Evolutionary conservation across 2,888 invertebrate genomes (phyloP).

Genomic region (Ligdia adustata): DNA sequence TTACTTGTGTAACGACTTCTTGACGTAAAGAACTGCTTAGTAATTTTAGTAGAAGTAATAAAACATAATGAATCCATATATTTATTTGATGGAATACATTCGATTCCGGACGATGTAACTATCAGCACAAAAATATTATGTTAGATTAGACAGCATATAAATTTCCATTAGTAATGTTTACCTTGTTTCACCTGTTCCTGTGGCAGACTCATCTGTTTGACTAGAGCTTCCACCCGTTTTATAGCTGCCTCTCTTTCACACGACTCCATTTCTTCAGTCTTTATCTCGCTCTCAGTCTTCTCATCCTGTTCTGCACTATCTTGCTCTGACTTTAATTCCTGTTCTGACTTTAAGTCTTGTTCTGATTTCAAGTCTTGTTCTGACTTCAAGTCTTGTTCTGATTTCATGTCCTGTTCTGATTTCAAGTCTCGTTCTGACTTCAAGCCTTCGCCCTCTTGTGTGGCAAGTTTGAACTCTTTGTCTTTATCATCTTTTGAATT

Average conservation of each 20-base stretch:
- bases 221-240: conserved; percentile 86
- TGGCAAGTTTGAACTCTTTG: conserved; percentile 42
- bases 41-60: too few relatives aligned
- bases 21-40: too few relatives aligned
- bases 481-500: conserved; percentile 62
- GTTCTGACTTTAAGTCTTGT: conserved; percentile 5
- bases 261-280: conserved; percentile 58
- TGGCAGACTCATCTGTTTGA: conserved; percentile 92
- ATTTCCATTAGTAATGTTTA: conserved; percentile 43
- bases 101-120: too few relatives aligned
- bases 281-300: conserved; percentile 48
- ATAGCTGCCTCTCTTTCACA: conserved; percentile 76
- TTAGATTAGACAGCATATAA: background rate
- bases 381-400: conserved; percentile 6
- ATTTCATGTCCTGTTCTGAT: conserved; percentile 5
- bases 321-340: conserved; percentile 32
- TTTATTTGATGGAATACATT: too few relatives aligned
- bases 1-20: too few relatives aligned
- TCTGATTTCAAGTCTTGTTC: conserved; percentile 40
- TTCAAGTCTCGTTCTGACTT: conserved; percentile 40
- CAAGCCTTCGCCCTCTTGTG: conserved; percentile 59
- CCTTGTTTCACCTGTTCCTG: conserved; percentile 86
- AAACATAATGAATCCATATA: too few relatives aligned
- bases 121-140: too few relatives aligned
- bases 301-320: conserved; percentile 36